Conservation (phyloP, 1,140 invertebrate species). For the Drusus annulatus region DNA sequence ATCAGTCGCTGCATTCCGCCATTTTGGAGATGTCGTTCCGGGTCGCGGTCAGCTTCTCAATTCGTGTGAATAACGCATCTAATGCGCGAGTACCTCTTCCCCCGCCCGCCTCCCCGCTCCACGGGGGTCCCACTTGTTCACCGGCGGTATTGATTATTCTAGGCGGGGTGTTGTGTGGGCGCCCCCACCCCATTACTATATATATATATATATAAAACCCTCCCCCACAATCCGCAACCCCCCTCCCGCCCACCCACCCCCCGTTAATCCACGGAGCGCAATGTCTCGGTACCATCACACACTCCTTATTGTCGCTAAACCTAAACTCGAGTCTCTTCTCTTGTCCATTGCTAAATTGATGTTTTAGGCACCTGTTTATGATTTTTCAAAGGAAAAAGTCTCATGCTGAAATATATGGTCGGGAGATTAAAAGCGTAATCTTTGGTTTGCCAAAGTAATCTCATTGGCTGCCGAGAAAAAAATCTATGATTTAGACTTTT, state of each 20-base stretch:
- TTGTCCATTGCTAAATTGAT: too few species aligned
- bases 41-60: constrained; percentile 23
- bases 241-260: neutral
- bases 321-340: neutral
- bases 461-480: too few species aligned
- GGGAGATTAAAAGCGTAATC: too few species aligned
- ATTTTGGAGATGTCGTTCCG: neutral
- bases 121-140: constrained; percentile 39
- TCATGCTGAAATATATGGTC: too few species aligned
- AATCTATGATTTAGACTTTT: too few species aligned
- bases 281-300: constrained; percentile 45
- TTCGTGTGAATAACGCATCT: constrained; percentile 45
- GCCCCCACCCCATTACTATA: constrained; percentile 40
- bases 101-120: neutral
- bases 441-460: too few species aligned
- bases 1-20: neutral
- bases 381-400: too few species aligned
- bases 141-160: constrained; percentile 54
- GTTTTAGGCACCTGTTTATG: too few species aligned
- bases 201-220: constrained; percentile 39
- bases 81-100: constrained; percentile 43
- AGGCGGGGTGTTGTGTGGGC: constrained; percentile 37
- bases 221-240: constrained; percentile 15
- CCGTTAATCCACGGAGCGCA: constrained; percentile 42
- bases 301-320: constrained; percentile 44